Base-by-base conservation (phyloP, 2,113 vertebrate species). In the Myotis davidii region DNA sequence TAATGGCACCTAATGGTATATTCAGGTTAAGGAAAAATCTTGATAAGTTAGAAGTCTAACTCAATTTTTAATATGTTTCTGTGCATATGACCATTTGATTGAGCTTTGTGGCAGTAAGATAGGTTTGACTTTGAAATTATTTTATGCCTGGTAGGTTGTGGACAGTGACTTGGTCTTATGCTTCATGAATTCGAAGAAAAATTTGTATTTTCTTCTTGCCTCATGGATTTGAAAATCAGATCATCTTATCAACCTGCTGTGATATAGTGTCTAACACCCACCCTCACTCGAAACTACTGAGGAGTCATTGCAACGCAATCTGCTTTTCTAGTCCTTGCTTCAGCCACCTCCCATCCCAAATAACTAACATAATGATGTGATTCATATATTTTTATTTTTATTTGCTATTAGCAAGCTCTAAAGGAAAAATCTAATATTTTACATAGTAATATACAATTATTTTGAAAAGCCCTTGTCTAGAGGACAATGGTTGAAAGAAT, bases 91-190 rank as follows among this genome's bases (percentile, higher is more conserved):
- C 6, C 27, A 67, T 48, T 6, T 67, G n/a, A 32, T 74, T 32
- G 42, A 42, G 6, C 42, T 42, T 42, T 42, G 42, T 42, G 42
- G 42, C 42, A n/a, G n/a, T 61, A 48, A 14, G 17, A 37, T 59
- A 88, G 16, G 32, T 59, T 72, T 86, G 13, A 86, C 1, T 77
- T 89, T 86, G 29, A 89, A 45, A 39, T 73, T 83, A 52, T n/a
- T 94, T 87, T 52, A 54, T 65, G 6, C 20, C 81, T 56, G n/a
- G 4, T 67, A 83, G 86, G 86, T 92, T 69, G 18, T 56, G 6
- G 42, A 86, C 23, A 84, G 6, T 67, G 9, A 39, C 10, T 90
- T 84, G 3, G 64, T 56, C 65, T 90, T 90, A 78, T 93, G 32
- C 34, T 34, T 73, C 27, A 77, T 48, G 32, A 50, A 56, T 85